Evolutionary conservation across 2,888 invertebrate species (phyloP).

Genomic region (Chorisops tibialis): DNA sequence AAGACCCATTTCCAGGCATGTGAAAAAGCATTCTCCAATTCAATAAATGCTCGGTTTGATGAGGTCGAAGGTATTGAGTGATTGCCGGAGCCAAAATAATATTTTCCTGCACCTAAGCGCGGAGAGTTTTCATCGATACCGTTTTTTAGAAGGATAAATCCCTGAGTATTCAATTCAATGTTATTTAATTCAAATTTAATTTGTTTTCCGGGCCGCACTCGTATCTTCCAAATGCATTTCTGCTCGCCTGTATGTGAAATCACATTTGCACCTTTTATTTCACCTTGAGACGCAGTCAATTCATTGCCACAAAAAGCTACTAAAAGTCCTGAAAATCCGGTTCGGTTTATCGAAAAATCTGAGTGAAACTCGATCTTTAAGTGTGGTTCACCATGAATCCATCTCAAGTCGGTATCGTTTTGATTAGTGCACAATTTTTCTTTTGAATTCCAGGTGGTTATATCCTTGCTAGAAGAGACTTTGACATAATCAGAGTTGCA

Average conservation of each 20-base stretch:
- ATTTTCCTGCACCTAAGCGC: constrained; percentile 68
- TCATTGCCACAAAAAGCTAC: constrained; percentile 67
- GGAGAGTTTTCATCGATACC: constrained; percentile 71
- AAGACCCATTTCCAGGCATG: constrained; percentile 39
- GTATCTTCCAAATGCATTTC: constrained; percentile 71
- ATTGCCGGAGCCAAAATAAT: constrained; percentile 54
- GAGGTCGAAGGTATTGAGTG: constrained; percentile 57
- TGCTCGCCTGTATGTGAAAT: neutral
- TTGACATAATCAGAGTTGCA: constrained; percentile 64
- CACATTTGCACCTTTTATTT: constrained; percentile 44
- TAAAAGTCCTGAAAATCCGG: constrained; percentile 66
- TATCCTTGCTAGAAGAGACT: constrained; percentile 56
- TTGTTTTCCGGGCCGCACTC: constrained; percentile 67
- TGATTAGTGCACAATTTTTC: constrained; percentile 56
- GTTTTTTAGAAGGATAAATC: constrained; percentile 62
- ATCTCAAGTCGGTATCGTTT: constrained; percentile 43
- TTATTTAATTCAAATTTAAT: constrained; percentile 66
- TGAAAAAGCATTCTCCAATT: constrained; percentile 39
- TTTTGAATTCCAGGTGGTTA: constrained; percentile 57
- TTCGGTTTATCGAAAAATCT: constrained; percentile 58
- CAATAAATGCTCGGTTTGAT: constrained; percentile 62
- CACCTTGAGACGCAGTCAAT: constrained; percentile 58
- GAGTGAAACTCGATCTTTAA: constrained; percentile 67
- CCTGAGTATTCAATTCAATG: constrained; percentile 43
- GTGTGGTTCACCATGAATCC: constrained; percentile 54